A percentile compares a stretch with the other conserved stretches of the same genome.
These are phyloP conservation scores for Coreius guichenoti DNA, from an alignment of 2,797 vertebrate species.

Conservation along the genomic window DNA sequence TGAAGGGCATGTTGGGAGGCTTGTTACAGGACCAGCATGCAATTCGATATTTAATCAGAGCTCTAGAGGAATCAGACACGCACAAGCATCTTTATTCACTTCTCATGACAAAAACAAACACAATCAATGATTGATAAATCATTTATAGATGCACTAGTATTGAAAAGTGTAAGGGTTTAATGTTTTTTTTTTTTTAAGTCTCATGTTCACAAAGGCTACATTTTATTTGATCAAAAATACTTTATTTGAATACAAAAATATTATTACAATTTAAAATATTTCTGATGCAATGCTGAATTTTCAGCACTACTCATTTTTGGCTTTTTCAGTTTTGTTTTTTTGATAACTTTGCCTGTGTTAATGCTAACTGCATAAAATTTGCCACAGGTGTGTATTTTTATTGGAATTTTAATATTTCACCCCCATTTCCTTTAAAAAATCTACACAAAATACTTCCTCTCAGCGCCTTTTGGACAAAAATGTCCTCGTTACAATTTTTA, in stretches of 20 bases:
- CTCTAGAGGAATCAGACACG: slow-evolving; percentile 49
- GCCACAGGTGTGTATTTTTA: too few species aligned
- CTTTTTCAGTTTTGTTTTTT: too few species aligned
- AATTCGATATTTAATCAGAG: slow-evolving; percentile 55
- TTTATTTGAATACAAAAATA: too few species aligned
- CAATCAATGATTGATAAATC: not conserved
- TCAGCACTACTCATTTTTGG: too few species aligned
- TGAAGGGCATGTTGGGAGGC: slow-evolving; percentile 59
- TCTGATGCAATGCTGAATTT: not conserved
- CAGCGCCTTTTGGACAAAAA: too few species aligned
- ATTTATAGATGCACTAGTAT: not conserved
- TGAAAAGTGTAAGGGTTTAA: not conserved
- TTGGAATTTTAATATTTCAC: too few species aligned
- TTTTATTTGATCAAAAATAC: not conserved
- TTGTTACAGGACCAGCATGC: slow-evolving; percentile 49
- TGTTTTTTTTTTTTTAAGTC: not conserved
- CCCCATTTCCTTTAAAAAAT: too few species aligned
- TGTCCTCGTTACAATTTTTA: too few species aligned
- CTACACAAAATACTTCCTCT: too few species aligned
- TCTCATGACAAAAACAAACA: slow-evolving; percentile 19
- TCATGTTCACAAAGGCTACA: not conserved
- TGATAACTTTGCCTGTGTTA: too few species aligned
- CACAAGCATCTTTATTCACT: slow-evolving; percentile 51
- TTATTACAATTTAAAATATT: not conserved
- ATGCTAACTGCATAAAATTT: too few species aligned